Evolutionary conservation across 2,113 vertebrate genomes (phyloP), one percentile per base, ranked within the genome.

Genomic region (Dolichotis patagonum): DNA sequence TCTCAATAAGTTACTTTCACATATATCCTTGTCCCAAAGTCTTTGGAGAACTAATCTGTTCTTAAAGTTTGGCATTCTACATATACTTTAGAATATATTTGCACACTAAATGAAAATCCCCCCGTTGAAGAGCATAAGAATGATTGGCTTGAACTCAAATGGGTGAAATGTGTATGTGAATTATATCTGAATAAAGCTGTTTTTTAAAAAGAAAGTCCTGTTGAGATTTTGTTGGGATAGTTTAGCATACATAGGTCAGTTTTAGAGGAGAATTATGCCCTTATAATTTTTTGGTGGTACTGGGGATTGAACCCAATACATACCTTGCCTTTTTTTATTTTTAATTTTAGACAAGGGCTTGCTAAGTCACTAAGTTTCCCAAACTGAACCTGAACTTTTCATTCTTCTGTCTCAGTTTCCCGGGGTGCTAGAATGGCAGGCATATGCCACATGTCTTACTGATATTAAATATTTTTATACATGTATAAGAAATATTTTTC

Each of bases 11-110:
- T 9, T 65, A 30, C 35, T 41, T 65, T 32, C 32, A 52, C 22
- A 28, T 11, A 26, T 19, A 4, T 54, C 46, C 13, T 7, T 35
- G 11, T 84, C 52, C 35, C 13, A 2, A 60, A 0, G 52, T n/a
- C 78, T 85, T 69, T 73, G 32, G 77, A 28, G 73, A 88, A 56
- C 63, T 69, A 73, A 26, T 0, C 41, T n/a, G 35, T 86, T 90
- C 67, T 54, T 90, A 85, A 75, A 28, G n/a, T 52, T 73, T 22
- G 65, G 17, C 63, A 41, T 54, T 41, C 16, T 80, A 32, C 10
- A 52, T n/a, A 56, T 20, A 63, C 84, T 92, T 85, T 85, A 82
- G 71, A 75, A 22, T 65, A 11, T 85, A 16, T 88, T 95, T 85
- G 65, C 30, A 35, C 43, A 2, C 75, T 58, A 81, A 14, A 56